A percentile compares a stretch with the other conserved stretches of the same genome.
phyloP scores from a whole-genome alignment of 2,888 invertebrate species.

The Tetheella fluctuosa region DNA sequence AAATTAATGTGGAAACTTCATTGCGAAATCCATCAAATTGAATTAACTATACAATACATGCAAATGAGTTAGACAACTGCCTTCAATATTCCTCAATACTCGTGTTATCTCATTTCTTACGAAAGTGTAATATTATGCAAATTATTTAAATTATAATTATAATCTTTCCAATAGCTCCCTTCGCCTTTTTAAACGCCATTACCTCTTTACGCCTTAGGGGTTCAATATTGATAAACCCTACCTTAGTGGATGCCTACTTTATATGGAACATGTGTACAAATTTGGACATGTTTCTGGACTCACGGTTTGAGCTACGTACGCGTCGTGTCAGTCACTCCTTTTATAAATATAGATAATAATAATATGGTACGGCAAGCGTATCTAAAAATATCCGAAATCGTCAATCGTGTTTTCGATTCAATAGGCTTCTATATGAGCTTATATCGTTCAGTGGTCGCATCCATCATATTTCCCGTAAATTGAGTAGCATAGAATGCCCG shows the following conservation, averaged over 20 bases:
- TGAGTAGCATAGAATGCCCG: not conserved
- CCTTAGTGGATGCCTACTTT: too few species aligned
- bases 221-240: too few species aligned
- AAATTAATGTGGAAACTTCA: not conserved
- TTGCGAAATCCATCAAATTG: not conserved
- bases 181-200: too few species aligned
- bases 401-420: not conserved
- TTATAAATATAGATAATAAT: too few species aligned
- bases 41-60: not conserved
- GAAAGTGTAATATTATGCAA: too few species aligned
- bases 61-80: not conserved
- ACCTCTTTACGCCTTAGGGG: too few species aligned
- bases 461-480: constrained; percentile 4
- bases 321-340: too few species aligned
- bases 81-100: not conserved
- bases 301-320: too few species aligned
- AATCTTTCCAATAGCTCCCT: too few species aligned
- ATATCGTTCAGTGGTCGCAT: not conserved
- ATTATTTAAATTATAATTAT: not conserved
- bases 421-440: not conserved
- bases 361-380: not conserved
- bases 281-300: too few species aligned
- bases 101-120: not conserved
- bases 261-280: too few species aligned
- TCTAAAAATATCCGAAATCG: not conserved